Evolutionary conservation across 2,888 invertebrate species (phyloP), one percentile per base, ranked within the genome.

Genomic region (Cylindroiulus punctatus): DNA sequence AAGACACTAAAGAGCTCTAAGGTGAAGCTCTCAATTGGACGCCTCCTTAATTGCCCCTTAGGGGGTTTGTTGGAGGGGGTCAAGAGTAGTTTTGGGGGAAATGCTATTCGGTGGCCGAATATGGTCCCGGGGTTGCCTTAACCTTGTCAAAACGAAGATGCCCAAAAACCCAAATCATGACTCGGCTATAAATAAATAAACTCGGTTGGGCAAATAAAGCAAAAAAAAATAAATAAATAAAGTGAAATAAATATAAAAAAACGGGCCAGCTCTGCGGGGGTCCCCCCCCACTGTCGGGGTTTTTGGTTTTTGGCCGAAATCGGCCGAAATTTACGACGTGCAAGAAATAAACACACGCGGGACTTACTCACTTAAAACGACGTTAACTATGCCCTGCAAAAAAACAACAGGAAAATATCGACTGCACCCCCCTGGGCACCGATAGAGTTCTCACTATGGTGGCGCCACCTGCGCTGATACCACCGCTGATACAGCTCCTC

Each of bases 311-410:
- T 30, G 76, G 76, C 30, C 26, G 26, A 76, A 76, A 76, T 76
- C 76, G 26, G 12, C n/a, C 76, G 76, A 76, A 76, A 76, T 76
- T 76, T 76, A 76, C 76, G 76, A 76, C 76, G 76, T 76, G 76
- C 30, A 32, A 76, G 30, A 76, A 76, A 76, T 76, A 76, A 76
- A 76, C 76, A 17, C 26, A 12, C 44, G 44, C 44, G 0, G 32
- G 12, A 26, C 52, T n/a, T 26, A 2, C 65, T 1, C 65, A 65
- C 22, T 65, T 65, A 65, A 65, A 17, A 32, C 30, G 26, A 76
- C 76, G 26, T 76, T 76, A 30, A 76, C 76, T 4, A 76, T 76
- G 12, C 30, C 30, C 26, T 30, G 30, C 12, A 76, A 32, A 36
- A 36, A 7, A 36, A 36, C 36, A 36, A 36, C 36, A 7, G 2